phyloP scores from a whole-genome alignment of 2,888 invertebrate genomes.

The Aphodius sticticus region DNA sequence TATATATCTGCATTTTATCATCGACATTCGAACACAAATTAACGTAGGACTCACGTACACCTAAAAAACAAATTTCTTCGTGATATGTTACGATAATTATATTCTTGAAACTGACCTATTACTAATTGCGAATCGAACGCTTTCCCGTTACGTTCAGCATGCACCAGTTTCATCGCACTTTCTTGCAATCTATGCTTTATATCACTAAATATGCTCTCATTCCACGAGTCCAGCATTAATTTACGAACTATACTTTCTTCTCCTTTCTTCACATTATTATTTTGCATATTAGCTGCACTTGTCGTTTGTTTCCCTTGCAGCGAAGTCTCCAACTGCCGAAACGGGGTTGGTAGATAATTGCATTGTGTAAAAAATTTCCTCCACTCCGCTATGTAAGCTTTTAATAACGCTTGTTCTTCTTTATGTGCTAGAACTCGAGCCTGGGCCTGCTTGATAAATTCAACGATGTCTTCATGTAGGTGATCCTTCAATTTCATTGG shows the following conservation, averaged over 20 bases:
- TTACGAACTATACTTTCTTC: constrained; percentile 94
- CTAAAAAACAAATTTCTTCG: constrained; percentile 55
- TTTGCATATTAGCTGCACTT: constrained; percentile 49
- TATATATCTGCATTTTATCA: constrained; percentile 94
- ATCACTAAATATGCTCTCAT: constrained; percentile 94
- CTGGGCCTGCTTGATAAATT: constrained; percentile 94
- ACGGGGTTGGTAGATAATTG: constrained; percentile 95
- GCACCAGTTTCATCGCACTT: constrained; percentile 97
- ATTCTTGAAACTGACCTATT: constrained; percentile 62
- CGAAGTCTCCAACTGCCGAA: constrained; percentile 88
- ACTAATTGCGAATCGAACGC: constrained; percentile 97
- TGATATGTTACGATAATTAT: constrained; percentile 27
- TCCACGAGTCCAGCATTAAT: constrained; percentile 99
- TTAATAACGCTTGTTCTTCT: constrained; percentile 94
- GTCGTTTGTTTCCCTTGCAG: constrained; percentile 72
- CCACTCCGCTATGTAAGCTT: constrained; percentile 98
- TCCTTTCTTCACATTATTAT: constrained; percentile 60
- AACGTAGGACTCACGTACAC: constrained; percentile 97
- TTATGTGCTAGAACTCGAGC: constrained; percentile 87
- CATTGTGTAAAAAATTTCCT: constrained; percentile 98
- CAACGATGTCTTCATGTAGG: constrained; percentile 90
- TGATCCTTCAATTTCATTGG: constrained; percentile 88
- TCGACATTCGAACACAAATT: constrained; percentile 93
- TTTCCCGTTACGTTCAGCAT: constrained; percentile 96
- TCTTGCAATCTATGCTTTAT: constrained; percentile 93